Evolutionary conservation across 2,113 vertebrate genomes (phyloP), one percentile per base, ranked within the genome.

Genomic region (Trachemys scripta): DNA sequence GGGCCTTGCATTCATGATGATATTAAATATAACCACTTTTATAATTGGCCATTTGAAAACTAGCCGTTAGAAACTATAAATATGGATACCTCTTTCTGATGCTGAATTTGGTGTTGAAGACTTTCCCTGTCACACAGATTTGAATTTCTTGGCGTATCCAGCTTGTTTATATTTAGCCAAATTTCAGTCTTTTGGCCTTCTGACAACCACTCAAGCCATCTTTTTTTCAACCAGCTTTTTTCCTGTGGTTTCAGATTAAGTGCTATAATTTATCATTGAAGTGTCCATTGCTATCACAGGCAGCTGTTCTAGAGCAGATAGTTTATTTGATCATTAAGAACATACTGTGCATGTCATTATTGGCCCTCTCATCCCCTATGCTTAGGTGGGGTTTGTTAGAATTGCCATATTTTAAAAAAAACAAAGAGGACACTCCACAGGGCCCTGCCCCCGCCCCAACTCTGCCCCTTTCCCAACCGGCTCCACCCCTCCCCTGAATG

Each of bases 241-340:
- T 25, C 2, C 42, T 8, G 1, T 90, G 84, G 11, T 94, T 94
- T 96, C 88, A 87, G 85, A 92, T 95, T 31, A 93, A 92, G 94
- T 24, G 31, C 79, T 94, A 1, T 90, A 42, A 85, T 53, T 24
- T 92, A 50, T 12, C 57, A 9, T 1, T 93, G 90, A 49, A 57
- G 84, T 93, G 94, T 49, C 12, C 81, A 1, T 80, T 93, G 89
- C 42, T 92, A 45, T n/a, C 80, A 84, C 65, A 85, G 42, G 54
- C 49, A 24, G 45, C 90, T 90, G 54, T 42, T 88, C 72, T 75
- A 19, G 80, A 94, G 59, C 5, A 93, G 92, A 92, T 94, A 95
- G 65, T 88, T 94, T 95, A 79, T 96, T 93, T 87, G 14, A 31
- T 88, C 45, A 11, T 82, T 97, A 51, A 57, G 65, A 9, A 83